Base-by-base conservation (phyloP, 2,888 invertebrate genomes). In the Scrobipalpa costella region DNA sequence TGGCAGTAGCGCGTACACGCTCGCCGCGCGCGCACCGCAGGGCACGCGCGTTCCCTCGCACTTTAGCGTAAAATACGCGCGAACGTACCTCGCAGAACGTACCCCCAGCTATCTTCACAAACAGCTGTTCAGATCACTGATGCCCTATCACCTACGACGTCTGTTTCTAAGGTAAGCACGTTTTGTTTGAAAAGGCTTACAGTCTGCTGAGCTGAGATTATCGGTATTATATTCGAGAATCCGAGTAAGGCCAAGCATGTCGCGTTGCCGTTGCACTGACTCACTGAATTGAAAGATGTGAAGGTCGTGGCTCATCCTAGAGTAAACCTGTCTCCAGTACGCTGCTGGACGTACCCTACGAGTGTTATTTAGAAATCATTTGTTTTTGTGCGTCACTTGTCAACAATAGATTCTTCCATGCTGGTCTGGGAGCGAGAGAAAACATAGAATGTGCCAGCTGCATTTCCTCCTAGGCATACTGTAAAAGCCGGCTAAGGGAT, bases 291-390 rank as follows among this genome's bases (percentile, higher is more conserved):
- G 70, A 70, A 69, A 69, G 66, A 68, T 76, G 76, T 75, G 78
- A 82, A 83, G 83, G 83, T 73, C 80, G 73, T 13, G 8, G 15
- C 73, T 79, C 76, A 81, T 82, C 80, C 79, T 72, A 78, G 78
- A 52, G 21, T 21, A 52, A 52, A 27, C 57, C 36, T 13, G 57
- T n/a, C 57, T 36, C 11, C 57, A 40, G 57, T 21, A 21, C 19
- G 50, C 50, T 52, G 21, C 19, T 21, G 21, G 11, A 3, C 21
- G 21, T 17, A 21, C 21, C 17, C 2, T 19, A n/a, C 19, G 17
- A 17, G 7, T n/a, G 11, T 49, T 21, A 6, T 52, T 21, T 52
- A 21, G 21, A 13, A 13, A 9, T 7, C 21, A 21, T 27, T 13
- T 19, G 5, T 21, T 52, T 27, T 21, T 9, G 13, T 27, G 9